A percentile compares a stretch with the other conserved stretches of the same genome.
phyloP scores from a whole-genome alignment of 1,140 invertebrate species.

The Potamilus streckersoni region DNA sequence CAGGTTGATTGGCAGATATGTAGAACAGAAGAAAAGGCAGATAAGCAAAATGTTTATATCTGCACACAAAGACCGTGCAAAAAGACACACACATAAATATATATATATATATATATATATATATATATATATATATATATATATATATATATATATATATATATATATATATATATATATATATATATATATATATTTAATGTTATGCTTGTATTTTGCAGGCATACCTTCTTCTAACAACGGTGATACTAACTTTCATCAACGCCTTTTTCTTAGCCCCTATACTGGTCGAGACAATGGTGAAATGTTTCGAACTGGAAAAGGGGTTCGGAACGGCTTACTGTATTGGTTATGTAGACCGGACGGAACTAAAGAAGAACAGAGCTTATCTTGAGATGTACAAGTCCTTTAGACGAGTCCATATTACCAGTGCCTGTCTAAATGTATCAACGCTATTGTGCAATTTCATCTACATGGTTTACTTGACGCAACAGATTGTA shows the following conservation, averaged over 20 bases:
- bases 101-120: too few relatives aligned
- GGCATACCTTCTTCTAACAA: neutral
- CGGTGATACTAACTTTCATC: constrained; percentile 20
- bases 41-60: too few relatives aligned
- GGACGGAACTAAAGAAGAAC: constrained; percentile 21
- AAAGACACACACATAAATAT: too few relatives aligned
- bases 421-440: constrained; percentile 4
- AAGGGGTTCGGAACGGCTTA: constrained; percentile 13
- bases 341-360: constrained; percentile 17
- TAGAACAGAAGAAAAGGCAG: too few relatives aligned
- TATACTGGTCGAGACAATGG: constrained; percentile 18
- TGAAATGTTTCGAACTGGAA: constrained; percentile 21
- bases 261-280: constrained; percentile 24
- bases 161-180: too few relatives aligned
- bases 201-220: neutral
- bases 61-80: too few relatives aligned
- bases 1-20: too few relatives aligned
- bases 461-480: constrained; percentile 18
- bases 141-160: too few relatives aligned
- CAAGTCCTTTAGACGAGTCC: constrained; percentile 13
- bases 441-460: constrained; percentile 21
- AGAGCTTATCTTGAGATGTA: constrained; percentile 6
- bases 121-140: too few relatives aligned
- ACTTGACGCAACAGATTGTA: neutral
- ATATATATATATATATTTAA: neutral